Evolutionary conservation across 92 coral and sea anemone species (phyloP).

Genomic region (Paragorgia papillata): DNA sequence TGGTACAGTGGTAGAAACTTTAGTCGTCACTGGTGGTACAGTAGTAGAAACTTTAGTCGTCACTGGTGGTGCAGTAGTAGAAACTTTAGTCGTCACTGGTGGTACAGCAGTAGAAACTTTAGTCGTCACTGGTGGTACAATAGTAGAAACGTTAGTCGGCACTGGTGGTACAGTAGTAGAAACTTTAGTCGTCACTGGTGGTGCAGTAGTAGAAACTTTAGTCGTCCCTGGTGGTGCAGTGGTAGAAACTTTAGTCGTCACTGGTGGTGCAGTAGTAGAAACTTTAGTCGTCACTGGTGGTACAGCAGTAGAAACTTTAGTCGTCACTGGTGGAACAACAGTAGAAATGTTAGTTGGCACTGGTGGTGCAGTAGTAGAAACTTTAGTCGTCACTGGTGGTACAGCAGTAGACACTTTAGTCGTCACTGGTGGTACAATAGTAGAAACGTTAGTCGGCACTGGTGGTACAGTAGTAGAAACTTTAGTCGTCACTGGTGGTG

Average conservation of each 20-base stretch:
- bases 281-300: neutral
- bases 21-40: neutral
- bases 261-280: neutral
- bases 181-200: neutral
- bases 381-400: neutral
- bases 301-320: neutral
- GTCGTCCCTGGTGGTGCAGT: neutral
- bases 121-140: neutral
- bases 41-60: neutral
- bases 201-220: neutral
- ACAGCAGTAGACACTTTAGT: neutral
- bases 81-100: neutral
- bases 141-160: neutral
- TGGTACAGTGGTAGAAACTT: neutral
- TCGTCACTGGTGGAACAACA: neutral
- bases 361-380: neutral
- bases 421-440: neutral
- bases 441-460: neutral
- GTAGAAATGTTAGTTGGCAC: neutral
- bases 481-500: neutral
- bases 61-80: neutral
- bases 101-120: neutral
- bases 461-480: neutral
- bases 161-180: neutral
- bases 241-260: neutral